Evolutionary conservation across 2,797 vertebrate genomes (phyloP), one percentile per base, ranked within the genome.

Genomic region (Todus mexicanus): DNA sequence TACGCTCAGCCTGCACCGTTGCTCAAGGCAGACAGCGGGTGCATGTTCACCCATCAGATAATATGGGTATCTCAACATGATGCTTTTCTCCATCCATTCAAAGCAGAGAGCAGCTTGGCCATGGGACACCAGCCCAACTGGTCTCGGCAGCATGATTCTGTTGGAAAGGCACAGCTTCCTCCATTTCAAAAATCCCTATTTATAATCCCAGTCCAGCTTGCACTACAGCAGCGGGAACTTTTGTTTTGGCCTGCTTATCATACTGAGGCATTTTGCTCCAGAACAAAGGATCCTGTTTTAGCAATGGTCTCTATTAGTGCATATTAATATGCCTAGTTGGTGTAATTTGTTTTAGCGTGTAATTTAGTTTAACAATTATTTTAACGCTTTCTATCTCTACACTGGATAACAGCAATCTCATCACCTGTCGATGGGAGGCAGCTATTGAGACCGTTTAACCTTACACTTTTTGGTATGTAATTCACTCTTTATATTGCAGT

Each of bases 231-330:
- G 42, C 9, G 0, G 56, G 64, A 76, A 77, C 82, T 93, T 94
- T 94, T 94, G 83, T 93, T 89, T 94, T 94, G 82, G 82, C 82
- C 87, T 93, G 79, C 66, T 38, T 63, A 9, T 81, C 86, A 81
- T 92, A 73, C 51, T 33, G 72, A 95, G 60, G 87, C 94, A 76
- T 95, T 94, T 92, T 84, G 53, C 91, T 87, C 35, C 53, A 76
- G 93, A 93, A 95, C 94, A 95, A 93, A 94, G 92, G 84, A 66
- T 81, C 84, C 91, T 74, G 53, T 91, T 96, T 91, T 95, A 94
- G 92, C 83, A 95, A 85, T 76, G 35, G 29, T 91, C 54, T 89
- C 80, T 84, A 73, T 93, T 94, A 94, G 63, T 54, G 71, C 74
- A 45, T 91, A 86, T 92, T 91, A 91, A 94, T 82, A 72, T 76